Evolutionary conservation across 2,797 vertebrate species (phyloP).

Genomic region (Novumbra hubbsi): DNA sequence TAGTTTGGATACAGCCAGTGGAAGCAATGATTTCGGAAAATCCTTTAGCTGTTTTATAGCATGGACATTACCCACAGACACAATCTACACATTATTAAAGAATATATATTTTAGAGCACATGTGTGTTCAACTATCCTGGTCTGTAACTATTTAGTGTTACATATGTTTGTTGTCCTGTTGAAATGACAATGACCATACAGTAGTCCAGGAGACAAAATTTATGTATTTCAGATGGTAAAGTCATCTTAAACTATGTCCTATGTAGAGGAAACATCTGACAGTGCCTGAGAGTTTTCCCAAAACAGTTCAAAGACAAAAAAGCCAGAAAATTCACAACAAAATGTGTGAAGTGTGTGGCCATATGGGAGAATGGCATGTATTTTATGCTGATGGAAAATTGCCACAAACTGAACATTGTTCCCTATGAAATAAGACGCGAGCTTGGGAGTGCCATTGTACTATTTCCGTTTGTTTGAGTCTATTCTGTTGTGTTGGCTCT

Average conservation of each 20-base stretch:
- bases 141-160: too few species aligned
- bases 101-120: too few species aligned
- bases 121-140: too few species aligned
- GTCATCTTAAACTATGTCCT: conserved; percentile 41
- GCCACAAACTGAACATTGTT: conserved; percentile 72
- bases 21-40: too few species aligned
- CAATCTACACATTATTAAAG: too few species aligned
- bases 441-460: conserved; percentile 68
- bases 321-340: conserved; percentile 62
- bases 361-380: conserved; percentile 51
- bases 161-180: too few species aligned
- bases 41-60: too few species aligned
- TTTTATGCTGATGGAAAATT: conserved; percentile 67
- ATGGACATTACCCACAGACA: too few species aligned
- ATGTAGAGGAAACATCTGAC: conserved; percentile 47
- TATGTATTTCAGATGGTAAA: conserved; percentile 37
- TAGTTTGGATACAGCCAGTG: too few species aligned
- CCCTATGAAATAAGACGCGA: conserved; percentile 63
- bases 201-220: conserved; percentile 26
- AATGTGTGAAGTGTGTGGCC: conserved; percentile 45
- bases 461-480: conserved; percentile 70
- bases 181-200: conserved; percentile 10
- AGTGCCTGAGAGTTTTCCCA: conserved; percentile 45
- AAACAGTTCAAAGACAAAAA: conserved; percentile 58
- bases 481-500: conserved; percentile 57